A percentile compares a stretch with the other conserved stretches of the same genome.
Evolutionary conservation across 2,797 vertebrate genomes (phyloP).

Genomic region (Eulemur albifrons): DNA sequence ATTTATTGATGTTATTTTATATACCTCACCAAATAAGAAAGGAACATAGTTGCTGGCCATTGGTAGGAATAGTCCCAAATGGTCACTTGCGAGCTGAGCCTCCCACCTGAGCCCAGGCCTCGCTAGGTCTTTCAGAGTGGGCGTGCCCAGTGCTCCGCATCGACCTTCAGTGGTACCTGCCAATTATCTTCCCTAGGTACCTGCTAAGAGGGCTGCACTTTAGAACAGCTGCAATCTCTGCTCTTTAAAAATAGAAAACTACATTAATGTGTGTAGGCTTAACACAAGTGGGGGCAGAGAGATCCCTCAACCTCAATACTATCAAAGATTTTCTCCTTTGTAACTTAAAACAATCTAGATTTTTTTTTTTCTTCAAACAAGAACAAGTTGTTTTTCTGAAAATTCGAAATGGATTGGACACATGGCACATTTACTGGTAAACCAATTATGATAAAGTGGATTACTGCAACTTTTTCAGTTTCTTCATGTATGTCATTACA

Average conservation of each 20-base stretch:
- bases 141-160: background rate
- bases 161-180: conserved; percentile 57
- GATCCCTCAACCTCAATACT: background rate
- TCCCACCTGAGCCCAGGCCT: background rate
- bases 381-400: background rate
- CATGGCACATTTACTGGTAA: conserved; percentile 10
- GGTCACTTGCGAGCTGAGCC: background rate
- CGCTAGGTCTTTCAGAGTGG: background rate
- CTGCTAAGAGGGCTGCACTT: conserved; percentile 45
- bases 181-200: conserved; percentile 65
- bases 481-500: background rate
- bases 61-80: background rate
- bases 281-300: conserved; percentile 13
- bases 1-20: background rate
- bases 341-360: background rate
- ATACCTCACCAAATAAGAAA: background rate
- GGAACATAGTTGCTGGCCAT: background rate
- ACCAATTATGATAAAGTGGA: background rate
- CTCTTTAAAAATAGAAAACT: conserved; percentile 77
- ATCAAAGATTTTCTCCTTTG: background rate
- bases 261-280: conserved; percentile 57
- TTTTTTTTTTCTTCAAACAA: conserved; percentile 22
- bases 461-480: background rate
- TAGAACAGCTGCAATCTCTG: conserved; percentile 39
- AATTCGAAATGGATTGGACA: conserved; percentile 36